These are phyloP conservation scores for Ibidorhyncha struthersii DNA, from an alignment of 2,113 vertebrate genomes.

Conservation along the genomic window DNA sequence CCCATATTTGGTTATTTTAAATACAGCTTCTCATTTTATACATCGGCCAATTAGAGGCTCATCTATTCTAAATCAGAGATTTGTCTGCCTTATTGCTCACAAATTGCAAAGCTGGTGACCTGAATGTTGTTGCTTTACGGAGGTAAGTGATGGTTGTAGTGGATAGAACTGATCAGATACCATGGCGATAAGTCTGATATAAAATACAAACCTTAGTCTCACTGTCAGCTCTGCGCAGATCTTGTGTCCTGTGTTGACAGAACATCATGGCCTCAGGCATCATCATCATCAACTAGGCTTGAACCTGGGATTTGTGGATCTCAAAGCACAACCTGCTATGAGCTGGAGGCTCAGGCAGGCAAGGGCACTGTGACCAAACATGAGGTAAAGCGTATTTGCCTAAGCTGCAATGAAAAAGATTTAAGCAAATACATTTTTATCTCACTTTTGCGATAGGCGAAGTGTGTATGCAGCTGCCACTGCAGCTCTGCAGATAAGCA, in stretches of 20 bases:
- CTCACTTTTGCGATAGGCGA: background rate
- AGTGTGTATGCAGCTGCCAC: background rate
- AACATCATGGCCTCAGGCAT: background rate
- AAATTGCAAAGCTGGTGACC: background rate
- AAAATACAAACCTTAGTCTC: background rate
- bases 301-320: background rate
- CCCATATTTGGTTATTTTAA: background rate
- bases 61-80: background rate
- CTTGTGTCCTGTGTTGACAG: background rate
- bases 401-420: background rate
- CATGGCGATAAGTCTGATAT: background rate
- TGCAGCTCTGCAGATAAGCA: background rate
- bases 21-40: background rate
- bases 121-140: background rate
- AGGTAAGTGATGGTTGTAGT: background rate
- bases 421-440: slow-evolving; percentile 23
- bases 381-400: background rate
- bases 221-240: background rate
- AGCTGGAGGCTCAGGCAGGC: background rate
- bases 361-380: background rate
- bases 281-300: background rate
- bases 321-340: background rate
- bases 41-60: background rate
- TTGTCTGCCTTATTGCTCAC: background rate
- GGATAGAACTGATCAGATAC: background rate